Conservation (phyloP, 2,888 invertebrate species). For the Diplolepis rosae region DNA sequence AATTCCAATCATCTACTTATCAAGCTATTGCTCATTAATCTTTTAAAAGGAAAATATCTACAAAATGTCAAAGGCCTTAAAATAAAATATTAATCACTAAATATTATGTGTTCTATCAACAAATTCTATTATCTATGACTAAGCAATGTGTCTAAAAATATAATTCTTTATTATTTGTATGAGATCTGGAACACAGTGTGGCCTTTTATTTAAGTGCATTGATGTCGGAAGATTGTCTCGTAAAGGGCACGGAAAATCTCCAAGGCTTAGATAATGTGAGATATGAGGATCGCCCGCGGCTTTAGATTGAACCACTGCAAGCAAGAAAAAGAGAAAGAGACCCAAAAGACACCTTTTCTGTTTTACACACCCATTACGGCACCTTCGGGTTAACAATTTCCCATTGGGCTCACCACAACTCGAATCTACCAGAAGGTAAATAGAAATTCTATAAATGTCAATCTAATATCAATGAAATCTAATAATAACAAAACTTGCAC, state of each 20-base stretch:
- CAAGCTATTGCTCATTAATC: too few relatives aligned
- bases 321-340: background rate
- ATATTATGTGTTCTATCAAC: too few relatives aligned
- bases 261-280: background rate
- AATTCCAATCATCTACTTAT: too few relatives aligned
- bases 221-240: background rate
- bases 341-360: background rate
- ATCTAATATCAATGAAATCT: background rate
- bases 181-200: background rate
- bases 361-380: slow-evolving; percentile 14
- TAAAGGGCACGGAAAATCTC: slow-evolving; percentile 1
- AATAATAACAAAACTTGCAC: background rate
- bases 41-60: too few relatives aligned
- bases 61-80: too few relatives aligned
- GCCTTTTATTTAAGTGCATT: background rate
- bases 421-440: slow-evolving; percentile 1
- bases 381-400: background rate
- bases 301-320: background rate
- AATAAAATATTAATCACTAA: too few relatives aligned
- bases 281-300: background rate
- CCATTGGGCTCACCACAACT: background rate
- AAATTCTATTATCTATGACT: too few relatives aligned
- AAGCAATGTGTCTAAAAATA: background rate
- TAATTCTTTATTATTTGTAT: background rate
- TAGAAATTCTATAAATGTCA: background rate